Base-by-base conservation (phyloP, 2,888 invertebrate species). In the Netelia virgata region DNA sequence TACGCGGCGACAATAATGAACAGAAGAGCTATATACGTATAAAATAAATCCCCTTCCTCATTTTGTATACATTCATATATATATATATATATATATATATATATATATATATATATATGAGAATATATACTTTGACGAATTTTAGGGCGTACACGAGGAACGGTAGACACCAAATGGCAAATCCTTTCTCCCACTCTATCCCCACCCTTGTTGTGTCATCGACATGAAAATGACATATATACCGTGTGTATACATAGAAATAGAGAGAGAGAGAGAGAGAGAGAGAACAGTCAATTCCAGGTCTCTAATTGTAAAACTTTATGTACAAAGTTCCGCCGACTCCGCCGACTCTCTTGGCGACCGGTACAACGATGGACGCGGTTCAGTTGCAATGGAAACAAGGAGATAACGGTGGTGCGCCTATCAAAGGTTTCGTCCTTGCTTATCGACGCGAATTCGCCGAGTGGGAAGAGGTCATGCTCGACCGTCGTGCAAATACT, bases 331-430 rank as follows among this genome's bases (percentile, higher is more conserved):
- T 95, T 68, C 95, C 96, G 1, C 96, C 96, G 8, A 94, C 94
- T n/a, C 93, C 95, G 53, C 94, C 95, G 2, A 93, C 94, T 36
- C 91, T 95, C 1, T 92, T 94, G 5, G 94, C 94, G 1, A 94
- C 94, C 59, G 94, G 94, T 2, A 94, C 94, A 6, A 95, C 95
- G 14, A 94, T 94, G 82, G 94, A 94, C 82, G 94, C 95, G 0
- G 94, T 95, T 0, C 94, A 94, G 61, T 90, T 95, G 70, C 95
- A 95, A 87, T 95, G 95, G 94, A 94, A 94, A 85, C 93, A 94
- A 87, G 95, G 94, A 68, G 95, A 95, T 89, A 94, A 94, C 76
- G 95, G 95, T 0, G 95, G 95, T 14, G 94, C 95, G 0, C 94
- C 94, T 6, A 92, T 95, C 43, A 94, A 94, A 76, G 95, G 95